A percentile compares a stretch with the other conserved stretches of the same genome.
Evolutionary conservation across 2,113 vertebrate genomes (phyloP).

Genomic region (Gasterosteus nipponicus): DNA sequence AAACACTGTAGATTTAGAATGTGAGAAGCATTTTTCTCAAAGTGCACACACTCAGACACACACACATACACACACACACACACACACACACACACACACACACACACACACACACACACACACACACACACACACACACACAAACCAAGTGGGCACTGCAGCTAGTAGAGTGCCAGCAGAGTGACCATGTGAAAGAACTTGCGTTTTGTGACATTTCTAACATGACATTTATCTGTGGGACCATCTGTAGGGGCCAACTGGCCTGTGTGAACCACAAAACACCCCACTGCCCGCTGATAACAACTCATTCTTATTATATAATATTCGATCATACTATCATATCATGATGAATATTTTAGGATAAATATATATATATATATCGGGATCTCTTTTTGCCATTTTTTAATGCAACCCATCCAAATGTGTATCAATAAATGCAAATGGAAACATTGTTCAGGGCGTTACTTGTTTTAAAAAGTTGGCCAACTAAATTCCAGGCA

Average conservation of each 20-base stretch:
- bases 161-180: no score
- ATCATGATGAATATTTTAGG: not conserved
- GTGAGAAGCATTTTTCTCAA: not conserved
- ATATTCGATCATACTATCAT: not conserved
- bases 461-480: no score
- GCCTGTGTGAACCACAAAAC: conserved; percentile 37
- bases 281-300: not conserved
- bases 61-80: no score
- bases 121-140: conserved; percentile 5
- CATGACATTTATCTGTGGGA: conserved; percentile 68
- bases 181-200: conserved; percentile 50
- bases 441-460: no score
- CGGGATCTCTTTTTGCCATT: not conserved
- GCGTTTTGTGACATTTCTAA: conserved; percentile 67
- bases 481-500: no score
- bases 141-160: conserved; percentile 3
- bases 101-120: conserved; percentile 1
- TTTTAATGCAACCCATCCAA: not conserved
- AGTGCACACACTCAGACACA: conserved; percentile 6
- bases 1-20: conserved; percentile 2
- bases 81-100: conserved; percentile 3
- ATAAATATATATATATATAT: no score
- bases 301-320: not conserved
- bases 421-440: not conserved
- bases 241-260: conserved; percentile 72